phyloP scores from a whole-genome alignment of 2,888 invertebrate species.

The Hartigia nigra region DNA sequence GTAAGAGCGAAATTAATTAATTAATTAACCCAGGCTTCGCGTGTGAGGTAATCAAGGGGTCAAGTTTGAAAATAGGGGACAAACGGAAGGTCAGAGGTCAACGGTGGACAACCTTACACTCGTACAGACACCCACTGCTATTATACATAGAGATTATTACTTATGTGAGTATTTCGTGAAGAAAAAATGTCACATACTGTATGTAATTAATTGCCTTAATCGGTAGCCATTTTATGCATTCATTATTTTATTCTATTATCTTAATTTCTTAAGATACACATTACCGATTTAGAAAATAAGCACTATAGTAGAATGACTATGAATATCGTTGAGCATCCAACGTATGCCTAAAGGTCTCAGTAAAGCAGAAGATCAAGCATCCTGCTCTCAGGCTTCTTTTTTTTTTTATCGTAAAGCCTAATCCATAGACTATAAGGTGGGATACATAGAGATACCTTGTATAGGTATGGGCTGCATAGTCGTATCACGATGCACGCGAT shows the following conservation, averaged over 20 bases:
- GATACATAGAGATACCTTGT: not conserved
- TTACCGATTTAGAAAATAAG: not conserved
- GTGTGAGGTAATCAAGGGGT: conserved; percentile 51
- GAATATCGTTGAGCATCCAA: not conserved
- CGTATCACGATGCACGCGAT: not conserved
- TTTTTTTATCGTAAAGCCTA: not conserved
- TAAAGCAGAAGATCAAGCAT: not conserved
- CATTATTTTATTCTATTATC: not conserved
- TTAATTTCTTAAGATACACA: not conserved
- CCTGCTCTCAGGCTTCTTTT: not conserved
- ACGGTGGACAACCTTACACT: conserved; percentile 12
- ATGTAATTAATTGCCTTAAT: not conserved
- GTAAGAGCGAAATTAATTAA: conserved; percentile 50
- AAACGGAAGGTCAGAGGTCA: conserved; percentile 52
- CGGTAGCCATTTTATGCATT: not conserved
- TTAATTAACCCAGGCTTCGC: conserved; percentile 53
- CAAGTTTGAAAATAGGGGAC: conserved; percentile 57
- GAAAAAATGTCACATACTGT: not conserved
- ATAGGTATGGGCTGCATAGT: not conserved
- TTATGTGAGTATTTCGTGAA: not conserved
- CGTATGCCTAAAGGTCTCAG: not conserved
- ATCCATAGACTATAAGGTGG: not conserved
- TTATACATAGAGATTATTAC: not conserved
- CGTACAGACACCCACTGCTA: not conserved
- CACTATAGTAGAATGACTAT: not conserved